Conservation (phyloP, 37 sponge, comb jelly and placozoan genomes). For the Dysidea cf. avara region DNA sequence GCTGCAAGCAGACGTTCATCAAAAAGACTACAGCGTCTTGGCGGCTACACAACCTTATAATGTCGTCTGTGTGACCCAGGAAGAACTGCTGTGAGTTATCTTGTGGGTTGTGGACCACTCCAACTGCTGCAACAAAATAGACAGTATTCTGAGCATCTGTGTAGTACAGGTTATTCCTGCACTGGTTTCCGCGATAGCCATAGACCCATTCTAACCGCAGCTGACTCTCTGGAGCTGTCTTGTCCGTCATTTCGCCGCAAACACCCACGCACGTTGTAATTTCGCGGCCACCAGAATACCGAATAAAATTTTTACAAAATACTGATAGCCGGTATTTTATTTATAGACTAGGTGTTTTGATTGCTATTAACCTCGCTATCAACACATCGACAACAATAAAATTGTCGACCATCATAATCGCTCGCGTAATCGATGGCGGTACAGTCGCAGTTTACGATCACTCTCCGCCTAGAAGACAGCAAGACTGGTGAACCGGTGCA, state of each 20-base stretch:
- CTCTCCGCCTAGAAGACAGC: conserved; percentile 33
- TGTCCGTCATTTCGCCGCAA: conserved; percentile 42
- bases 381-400: no score
- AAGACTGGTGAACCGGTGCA: conserved; percentile 35
- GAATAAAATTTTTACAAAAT: no score
- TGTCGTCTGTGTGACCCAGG: conserved; percentile 92
- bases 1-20: no score
- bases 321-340: no score
- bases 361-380: no score
- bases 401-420: neutral
- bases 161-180: conserved; percentile 92
- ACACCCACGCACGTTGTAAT: neutral
- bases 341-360: no score
- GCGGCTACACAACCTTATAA: conserved; percentile 64
- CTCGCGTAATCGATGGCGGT: no score
- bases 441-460: conserved; percentile 8
- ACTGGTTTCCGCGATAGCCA: conserved; percentile 96
- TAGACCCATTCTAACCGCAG: conserved; percentile 96
- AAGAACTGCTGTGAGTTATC: conserved; percentile 77
- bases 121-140: conserved; percentile 97
- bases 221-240: conserved; percentile 73
- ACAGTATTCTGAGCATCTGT: conserved; percentile 79
- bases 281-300: no score
- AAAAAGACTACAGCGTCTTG: no score
- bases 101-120: conserved; percentile 72